phyloP scores from a whole-genome alignment of 2,888 invertebrate genomes.

The Drosophila buzzatii region DNA sequence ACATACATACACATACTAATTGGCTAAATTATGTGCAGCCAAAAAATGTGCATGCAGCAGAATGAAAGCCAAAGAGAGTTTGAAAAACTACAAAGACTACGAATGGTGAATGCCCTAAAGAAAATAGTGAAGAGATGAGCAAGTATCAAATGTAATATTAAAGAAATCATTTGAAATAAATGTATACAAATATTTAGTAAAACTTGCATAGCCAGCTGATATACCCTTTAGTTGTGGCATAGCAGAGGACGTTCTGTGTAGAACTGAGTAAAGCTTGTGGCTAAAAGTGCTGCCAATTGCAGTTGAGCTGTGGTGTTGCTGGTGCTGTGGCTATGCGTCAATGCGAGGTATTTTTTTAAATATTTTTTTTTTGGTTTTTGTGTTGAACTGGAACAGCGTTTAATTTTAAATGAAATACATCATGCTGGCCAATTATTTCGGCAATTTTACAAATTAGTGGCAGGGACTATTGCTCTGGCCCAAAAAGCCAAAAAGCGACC shows the following conservation, averaged over 20 bases:
- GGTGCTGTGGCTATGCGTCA: constrained; percentile 21
- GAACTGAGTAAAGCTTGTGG: constrained; percentile 22
- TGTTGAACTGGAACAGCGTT: constrained; percentile 39
- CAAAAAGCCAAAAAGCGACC: constrained; percentile 45
- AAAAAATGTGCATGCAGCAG: constrained; percentile 34
- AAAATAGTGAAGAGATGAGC: neutral
- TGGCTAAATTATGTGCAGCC: constrained; percentile 58
- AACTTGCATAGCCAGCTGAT: neutral
- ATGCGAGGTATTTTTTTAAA: constrained; percentile 24
- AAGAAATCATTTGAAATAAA: no score
- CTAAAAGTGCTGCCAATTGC: constrained; percentile 61
- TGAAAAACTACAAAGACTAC: neutral
- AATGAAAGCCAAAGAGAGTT: constrained; percentile 27
- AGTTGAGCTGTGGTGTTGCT: constrained; percentile 51
- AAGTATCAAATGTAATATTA: no score
- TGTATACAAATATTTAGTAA: no score
- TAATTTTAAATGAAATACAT: constrained; percentile 72
- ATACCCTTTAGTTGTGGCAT: neutral
- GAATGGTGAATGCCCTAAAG: constrained; percentile 20
- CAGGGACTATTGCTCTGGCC: constrained; percentile 43
- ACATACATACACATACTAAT: constrained; percentile 40
- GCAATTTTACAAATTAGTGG: constrained; percentile 77
- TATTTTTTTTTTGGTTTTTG: neutral
- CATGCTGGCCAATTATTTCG: constrained; percentile 72
- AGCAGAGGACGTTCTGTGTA: neutral